Conservation (phyloP, 2,113 vertebrate species). For the Phylloscopus trochilus region DNA sequence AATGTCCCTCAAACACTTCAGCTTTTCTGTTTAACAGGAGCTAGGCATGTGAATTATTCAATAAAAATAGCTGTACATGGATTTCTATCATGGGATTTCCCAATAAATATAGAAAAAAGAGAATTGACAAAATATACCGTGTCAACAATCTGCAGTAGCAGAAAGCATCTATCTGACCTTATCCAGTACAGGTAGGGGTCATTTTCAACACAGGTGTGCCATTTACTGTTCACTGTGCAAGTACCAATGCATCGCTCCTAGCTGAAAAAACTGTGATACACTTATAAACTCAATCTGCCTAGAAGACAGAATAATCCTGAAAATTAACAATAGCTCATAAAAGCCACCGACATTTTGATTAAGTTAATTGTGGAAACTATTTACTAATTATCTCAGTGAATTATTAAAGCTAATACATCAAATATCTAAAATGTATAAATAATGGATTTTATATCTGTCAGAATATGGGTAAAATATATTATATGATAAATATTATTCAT, state of each 20-base stretch:
- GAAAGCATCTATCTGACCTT: not conserved
- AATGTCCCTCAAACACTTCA: not conserved
- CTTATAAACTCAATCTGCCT: not conserved
- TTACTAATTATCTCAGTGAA: not conserved
- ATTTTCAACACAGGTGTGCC: not conserved
- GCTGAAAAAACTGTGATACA: not conserved
- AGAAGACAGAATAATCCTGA: not conserved
- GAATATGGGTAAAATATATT: not conserved
- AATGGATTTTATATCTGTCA: constrained; percentile 2
- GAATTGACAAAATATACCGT: not conserved
- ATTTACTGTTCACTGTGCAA: not conserved
- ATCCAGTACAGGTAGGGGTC: not conserved
- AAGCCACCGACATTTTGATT: not conserved
- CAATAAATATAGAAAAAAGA: not conserved
- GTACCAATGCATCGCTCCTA: not conserved
- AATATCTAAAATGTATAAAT: constrained; percentile 6
- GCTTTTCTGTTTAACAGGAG: not conserved
- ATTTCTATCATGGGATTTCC: not conserved
- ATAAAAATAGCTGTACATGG: not conserved
- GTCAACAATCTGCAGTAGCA: not conserved
- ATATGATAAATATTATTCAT: constrained; percentile 34
- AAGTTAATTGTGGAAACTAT: not conserved
- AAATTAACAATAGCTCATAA: not conserved
- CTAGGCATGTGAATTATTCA: not conserved
- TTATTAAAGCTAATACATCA: not conserved